Evolutionary conservation across 2,888 invertebrate species (phyloP), one percentile per base, ranked within the genome.

Genomic region (Clitarchus hookeri): DNA sequence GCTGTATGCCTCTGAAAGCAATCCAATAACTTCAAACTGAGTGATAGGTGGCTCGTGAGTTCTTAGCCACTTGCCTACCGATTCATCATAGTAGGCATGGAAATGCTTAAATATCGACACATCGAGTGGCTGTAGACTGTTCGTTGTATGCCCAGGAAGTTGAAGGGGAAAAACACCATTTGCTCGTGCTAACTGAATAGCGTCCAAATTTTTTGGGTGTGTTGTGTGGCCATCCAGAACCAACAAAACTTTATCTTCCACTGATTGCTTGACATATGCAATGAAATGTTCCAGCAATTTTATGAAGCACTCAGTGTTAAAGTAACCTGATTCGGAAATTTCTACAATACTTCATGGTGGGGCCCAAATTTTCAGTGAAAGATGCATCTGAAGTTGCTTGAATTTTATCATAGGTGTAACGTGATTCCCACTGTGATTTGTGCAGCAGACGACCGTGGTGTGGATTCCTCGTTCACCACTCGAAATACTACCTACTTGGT

Each of bases 151-250:
- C 8, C 27, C 26, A 27, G 82, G 82, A 0, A 36, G 82, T 27
- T 82, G 82, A 23, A 82, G 11, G 0, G 26, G 16, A 2, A 82
- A 27, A 26, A 44, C 82, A 27, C 82, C 11, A 82, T 27, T 82
- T 27, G 3, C 6, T 27, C 82, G 12, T 23, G 82, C 82, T 6
- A 82, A 19, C 23, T 82, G 27, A 12, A 82, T 82, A 26, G 82
- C 82, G 8, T 82, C 82, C 12, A 82, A 27, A 82, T 82, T 82
- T 44, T 82, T 82, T 82, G 82, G 26, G n/a, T 82, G 27, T 82
- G 82, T 82, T 6, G 6, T 82, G 82, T 27, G 82, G 27, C 82
- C 82, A 27, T 27, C 82, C 26, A 82, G 4, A 26, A 82, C 82
- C 13, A 82, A 27, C 36, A n/a, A 82, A 26, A 82, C 27, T 23